Conservation (phyloP, 2,797 vertebrate species). For the Antennarius maculatus region DNA sequence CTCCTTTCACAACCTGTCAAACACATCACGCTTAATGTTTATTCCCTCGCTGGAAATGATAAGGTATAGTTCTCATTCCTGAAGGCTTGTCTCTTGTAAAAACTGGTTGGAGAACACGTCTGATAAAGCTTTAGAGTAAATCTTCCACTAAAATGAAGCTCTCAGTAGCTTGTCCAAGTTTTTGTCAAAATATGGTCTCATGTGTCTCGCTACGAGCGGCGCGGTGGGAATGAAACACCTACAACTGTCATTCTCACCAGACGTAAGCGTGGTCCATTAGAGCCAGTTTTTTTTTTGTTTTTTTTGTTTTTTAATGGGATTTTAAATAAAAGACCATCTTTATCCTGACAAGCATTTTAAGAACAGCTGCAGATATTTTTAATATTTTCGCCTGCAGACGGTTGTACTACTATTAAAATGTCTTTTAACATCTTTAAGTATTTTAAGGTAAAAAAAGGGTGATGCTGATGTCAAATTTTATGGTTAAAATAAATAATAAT, state of each 20-base stretch:
- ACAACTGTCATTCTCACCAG: neutral
- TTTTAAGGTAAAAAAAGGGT: no score
- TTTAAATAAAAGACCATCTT: no score
- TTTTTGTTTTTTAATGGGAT: no score
- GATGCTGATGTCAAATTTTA: no score
- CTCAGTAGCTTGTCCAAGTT: neutral
- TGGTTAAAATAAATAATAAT: no score
- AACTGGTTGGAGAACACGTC: neutral
- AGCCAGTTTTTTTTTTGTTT: no score
- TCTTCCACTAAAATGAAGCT: neutral
- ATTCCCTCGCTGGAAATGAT: neutral
- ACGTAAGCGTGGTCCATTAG: no score
- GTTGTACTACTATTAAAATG: no score
- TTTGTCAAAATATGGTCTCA: neutral
- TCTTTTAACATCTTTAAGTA: no score
- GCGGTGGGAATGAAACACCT: neutral
- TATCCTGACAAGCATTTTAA: no score
- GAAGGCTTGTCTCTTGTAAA: neutral
- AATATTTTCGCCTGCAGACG: no score
- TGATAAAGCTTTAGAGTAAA: neutral
- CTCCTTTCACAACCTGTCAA: slow-evolving; percentile 1
- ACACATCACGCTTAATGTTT: neutral
- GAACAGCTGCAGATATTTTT: no score
- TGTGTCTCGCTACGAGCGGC: neutral
- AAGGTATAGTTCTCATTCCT: neutral